Evolutionary conservation across 2,113 vertebrate species (phyloP).

Genomic region (Mystacornis crossleyi): DNA sequence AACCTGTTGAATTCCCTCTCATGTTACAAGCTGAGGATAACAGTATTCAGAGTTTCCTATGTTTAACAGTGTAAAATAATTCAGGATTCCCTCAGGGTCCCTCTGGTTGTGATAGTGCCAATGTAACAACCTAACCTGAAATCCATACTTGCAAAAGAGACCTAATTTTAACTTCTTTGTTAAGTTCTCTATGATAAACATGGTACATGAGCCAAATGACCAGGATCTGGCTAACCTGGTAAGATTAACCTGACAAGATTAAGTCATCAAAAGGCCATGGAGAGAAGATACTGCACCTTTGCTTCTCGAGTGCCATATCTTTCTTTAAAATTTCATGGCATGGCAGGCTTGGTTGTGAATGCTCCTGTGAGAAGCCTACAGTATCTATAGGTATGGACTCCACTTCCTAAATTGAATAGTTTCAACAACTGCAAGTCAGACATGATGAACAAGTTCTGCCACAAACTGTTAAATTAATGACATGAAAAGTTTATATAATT

Average conservation of each 20-base stretch:
- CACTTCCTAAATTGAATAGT: constrained; percentile 33
- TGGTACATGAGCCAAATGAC: neutral
- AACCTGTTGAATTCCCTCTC: neutral
- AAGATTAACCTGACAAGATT: neutral
- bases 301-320: neutral
- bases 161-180: neutral
- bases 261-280: neutral
- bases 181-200: neutral
- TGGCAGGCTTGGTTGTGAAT: neutral
- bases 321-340: neutral
- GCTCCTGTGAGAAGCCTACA: neutral
- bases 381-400: neutral
- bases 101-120: neutral
- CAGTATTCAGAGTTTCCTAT: neutral
- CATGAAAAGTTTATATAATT: constrained; percentile 16
- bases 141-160: neutral
- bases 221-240: neutral
- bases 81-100: neutral
- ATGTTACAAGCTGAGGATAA: neutral
- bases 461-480: constrained; percentile 37
- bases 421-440: constrained; percentile 44
- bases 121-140: neutral
- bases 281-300: neutral
- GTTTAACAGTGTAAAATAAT: neutral
- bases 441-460: constrained; percentile 44